Conservation (phyloP, 2,888 invertebrate species). For the Sesia bembeciformis region DNA sequence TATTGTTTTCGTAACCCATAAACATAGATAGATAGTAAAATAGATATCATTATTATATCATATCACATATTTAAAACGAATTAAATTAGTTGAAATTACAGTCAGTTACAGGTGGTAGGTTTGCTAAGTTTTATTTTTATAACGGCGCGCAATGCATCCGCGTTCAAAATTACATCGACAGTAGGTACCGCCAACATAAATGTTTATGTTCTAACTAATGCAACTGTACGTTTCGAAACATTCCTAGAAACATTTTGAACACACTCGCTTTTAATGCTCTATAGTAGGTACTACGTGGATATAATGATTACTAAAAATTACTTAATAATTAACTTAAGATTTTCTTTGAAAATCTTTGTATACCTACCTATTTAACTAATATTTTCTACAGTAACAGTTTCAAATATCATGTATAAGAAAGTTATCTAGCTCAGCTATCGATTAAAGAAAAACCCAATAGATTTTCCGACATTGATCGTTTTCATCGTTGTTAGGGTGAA, state of each 20-base stretch:
- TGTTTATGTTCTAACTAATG: conserved; percentile 47
- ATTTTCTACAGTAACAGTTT: no score
- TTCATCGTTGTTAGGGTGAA: conserved; percentile 71
- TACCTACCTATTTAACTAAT: no score
- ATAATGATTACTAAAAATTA: no score
- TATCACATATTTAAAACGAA: background rate
- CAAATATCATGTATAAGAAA: no score
- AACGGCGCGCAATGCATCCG: conserved; percentile 30
- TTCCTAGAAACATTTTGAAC: background rate
- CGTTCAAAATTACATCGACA: conserved; percentile 45
- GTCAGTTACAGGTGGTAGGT: background rate
- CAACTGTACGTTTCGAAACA: conserved; percentile 10
- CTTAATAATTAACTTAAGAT: no score
- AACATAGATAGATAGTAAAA: background rate
- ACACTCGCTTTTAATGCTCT: no score
- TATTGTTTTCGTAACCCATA: no score
- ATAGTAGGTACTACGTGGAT: no score
- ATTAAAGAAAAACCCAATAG: no score
- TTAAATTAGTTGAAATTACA: background rate
- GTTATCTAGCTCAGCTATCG: no score
- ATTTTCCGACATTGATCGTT: background rate
- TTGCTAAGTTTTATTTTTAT: background rate
- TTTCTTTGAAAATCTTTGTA: no score
- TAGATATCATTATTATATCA: background rate
- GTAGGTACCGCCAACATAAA: conserved; percentile 24